A percentile compares a stretch with the other conserved stretches of the same genome.
Conservation (phyloP, 2,888 invertebrate species). For the Sisyra nigra region DNA sequence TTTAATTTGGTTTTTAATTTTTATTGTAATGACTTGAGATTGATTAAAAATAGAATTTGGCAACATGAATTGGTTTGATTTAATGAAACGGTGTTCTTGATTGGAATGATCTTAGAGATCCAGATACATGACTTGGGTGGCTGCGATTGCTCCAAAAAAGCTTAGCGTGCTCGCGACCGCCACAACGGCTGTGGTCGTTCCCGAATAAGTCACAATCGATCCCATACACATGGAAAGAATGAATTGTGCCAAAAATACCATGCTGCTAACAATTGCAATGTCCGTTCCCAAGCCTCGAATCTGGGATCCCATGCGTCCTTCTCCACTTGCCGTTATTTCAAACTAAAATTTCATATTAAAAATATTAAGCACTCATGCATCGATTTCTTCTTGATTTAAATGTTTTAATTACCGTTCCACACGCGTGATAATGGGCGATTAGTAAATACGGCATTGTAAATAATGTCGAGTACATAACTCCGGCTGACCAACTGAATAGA, state of each 20-base stretch:
- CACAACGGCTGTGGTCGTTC: slow-evolving; percentile 80
- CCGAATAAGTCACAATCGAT: slow-evolving; percentile 58
- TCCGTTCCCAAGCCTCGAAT: slow-evolving; percentile 89
- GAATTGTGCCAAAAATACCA: slow-evolving; percentile 90
- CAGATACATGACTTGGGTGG: slow-evolving; percentile 78
- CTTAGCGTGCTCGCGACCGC: slow-evolving; percentile 71
- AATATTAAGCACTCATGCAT: neutral
- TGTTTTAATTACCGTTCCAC: slow-evolving; percentile 52
- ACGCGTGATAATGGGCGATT: slow-evolving; percentile 88
- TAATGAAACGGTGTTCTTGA: too few relatives aligned
- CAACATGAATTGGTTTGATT: too few relatives aligned
- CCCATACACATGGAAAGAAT: slow-evolving; percentile 78
- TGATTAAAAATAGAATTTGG: too few relatives aligned
- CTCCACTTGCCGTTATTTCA: slow-evolving; percentile 36
- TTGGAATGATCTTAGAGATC: slow-evolving; percentile 43
- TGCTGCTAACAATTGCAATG: slow-evolving; percentile 84
- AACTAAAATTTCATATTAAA: slow-evolving; percentile 29
- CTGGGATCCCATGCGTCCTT: slow-evolving; percentile 36
- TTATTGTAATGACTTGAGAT: too few relatives aligned
- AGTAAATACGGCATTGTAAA: slow-evolving; percentile 95
- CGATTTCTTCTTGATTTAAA: neutral
- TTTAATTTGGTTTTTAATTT: too few relatives aligned
- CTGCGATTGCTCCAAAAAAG: slow-evolving; percentile 68
- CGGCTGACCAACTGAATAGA: slow-evolving; percentile 83
- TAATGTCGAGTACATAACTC: slow-evolving; percentile 92